Percentiles rank a stretch among this genome's conserved stretches.
Evolutionary conservation across 2,113 vertebrate genomes (phyloP).

Genomic region (Maccullochella peelii): DNA sequence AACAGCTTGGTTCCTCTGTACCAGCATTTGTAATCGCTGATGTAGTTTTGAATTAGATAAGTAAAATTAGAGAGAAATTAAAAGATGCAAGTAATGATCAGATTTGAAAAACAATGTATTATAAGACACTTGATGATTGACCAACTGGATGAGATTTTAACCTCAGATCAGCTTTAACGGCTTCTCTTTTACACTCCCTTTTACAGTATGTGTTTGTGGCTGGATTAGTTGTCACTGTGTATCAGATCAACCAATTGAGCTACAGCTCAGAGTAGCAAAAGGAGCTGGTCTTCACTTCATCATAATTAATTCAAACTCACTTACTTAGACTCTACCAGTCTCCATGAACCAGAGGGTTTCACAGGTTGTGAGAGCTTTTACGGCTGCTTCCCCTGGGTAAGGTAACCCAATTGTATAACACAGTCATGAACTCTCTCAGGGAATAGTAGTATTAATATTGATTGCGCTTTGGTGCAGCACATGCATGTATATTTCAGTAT

Average conservation of each 20-base stretch:
- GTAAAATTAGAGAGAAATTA: not conserved
- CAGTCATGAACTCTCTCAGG: constrained; percentile 48
- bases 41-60: not conserved
- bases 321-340: constrained; percentile 17
- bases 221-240: constrained; percentile 15
- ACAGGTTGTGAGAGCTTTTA: constrained; percentile 56
- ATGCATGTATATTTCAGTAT: constrained; percentile 70
- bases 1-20: not conserved
- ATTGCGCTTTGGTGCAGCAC: constrained; percentile 50
- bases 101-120: not conserved
- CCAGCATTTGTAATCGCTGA: not conserved
- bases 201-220: not conserved
- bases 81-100: not conserved
- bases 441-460: constrained; percentile 70
- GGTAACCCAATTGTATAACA: constrained; percentile 33
- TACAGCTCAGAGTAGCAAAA: not conserved
- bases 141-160: not conserved
- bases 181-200: not conserved
- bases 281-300: not conserved
- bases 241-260: not conserved
- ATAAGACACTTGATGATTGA: not conserved
- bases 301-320: constrained; percentile 69
- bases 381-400: constrained; percentile 35
- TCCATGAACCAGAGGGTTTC: constrained; percentile 48
- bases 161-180: not conserved